Conservation (phyloP, 2,888 invertebrate species). For the Malachius bipustulatus region DNA sequence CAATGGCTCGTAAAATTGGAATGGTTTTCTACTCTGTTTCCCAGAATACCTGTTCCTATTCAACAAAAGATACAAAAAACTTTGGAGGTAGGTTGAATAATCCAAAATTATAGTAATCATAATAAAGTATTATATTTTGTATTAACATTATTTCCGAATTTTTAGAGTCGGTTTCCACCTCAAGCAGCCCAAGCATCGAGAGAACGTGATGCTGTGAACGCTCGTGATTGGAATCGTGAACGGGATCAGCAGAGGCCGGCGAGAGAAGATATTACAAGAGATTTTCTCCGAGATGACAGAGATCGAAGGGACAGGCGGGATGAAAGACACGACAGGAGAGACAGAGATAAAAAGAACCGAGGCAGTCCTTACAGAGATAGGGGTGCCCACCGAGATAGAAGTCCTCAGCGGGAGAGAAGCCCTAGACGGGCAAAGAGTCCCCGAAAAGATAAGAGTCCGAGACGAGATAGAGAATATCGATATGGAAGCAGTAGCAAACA, state of each 20-base stretch:
- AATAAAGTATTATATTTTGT: not conserved
- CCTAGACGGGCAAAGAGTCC: conserved; percentile 22
- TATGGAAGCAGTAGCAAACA: not conserved
- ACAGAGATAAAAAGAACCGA: conserved; percentile 32
- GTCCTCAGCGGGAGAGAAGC: conserved; percentile 26
- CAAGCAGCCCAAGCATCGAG: conserved; percentile 29
- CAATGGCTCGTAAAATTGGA: conserved; percentile 93
- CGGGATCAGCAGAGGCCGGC: conserved; percentile 23
- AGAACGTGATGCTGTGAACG: conserved; percentile 25
- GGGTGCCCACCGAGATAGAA: conserved; percentile 7
- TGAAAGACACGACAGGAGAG: conserved; percentile 27
- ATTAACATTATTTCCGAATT: conserved; percentile 12
- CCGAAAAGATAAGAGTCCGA: conserved; percentile 13
- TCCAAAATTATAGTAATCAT: no score
- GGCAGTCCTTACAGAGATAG: conserved; percentile 10
- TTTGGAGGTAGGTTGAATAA: conserved; percentile 40
- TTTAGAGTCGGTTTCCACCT: conserved; percentile 32
- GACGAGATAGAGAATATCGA: conserved; percentile 10
- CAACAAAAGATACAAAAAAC: conserved; percentile 78
- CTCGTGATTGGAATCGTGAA: conserved; percentile 29
- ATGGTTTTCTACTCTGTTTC: conserved; percentile 98
- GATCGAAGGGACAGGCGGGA: conserved; percentile 23
- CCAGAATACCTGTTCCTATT: conserved; percentile 96
- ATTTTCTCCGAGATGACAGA: conserved; percentile 30
- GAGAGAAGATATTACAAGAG: conserved; percentile 27